These are phyloP conservation scores for Melanotaenia parkinsoni DNA, from an alignment of 2,797 vertebrate species.

Conservation along the genomic window DNA sequence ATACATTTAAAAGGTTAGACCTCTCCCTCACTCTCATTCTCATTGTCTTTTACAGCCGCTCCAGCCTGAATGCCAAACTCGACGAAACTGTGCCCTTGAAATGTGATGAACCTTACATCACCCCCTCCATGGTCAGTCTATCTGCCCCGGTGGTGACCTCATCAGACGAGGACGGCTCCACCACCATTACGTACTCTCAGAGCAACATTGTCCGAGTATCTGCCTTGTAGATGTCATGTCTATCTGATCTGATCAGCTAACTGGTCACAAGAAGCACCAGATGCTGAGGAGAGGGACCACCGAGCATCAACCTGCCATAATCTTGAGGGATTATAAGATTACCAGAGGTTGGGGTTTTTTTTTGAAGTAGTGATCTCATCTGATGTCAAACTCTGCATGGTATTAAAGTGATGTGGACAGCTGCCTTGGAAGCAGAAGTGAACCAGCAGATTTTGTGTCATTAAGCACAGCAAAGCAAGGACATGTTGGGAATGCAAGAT, in stretches of 20 bases:
- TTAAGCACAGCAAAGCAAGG: conserved; percentile 76
- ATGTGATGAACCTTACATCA: conserved; percentile 94
- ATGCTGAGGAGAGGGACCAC: conserved; percentile 76
- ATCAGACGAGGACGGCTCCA: conserved; percentile 88
- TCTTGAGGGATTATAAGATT: conserved; percentile 74
- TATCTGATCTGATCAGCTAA: conserved; percentile 68
- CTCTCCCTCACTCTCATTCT: conserved; percentile 45
- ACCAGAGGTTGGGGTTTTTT: conserved; percentile 54
- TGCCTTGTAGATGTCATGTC: conserved; percentile 90
- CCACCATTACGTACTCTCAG: conserved; percentile 90
- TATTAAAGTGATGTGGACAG: conserved; percentile 65
- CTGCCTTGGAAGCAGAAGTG: conserved; percentile 59
- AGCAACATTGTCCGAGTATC: conserved; percentile 99
- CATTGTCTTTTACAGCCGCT: conserved; percentile 84
- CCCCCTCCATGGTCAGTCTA: conserved; percentile 97
- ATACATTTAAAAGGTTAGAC: conserved; percentile 36
- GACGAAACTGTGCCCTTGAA: conserved; percentile 94
- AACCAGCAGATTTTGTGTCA: conserved; percentile 75
- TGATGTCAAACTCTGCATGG: conserved; percentile 82
- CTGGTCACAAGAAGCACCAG: conserved; percentile 68
- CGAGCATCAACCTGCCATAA: conserved; percentile 83
- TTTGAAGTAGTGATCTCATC: conserved; percentile 74
- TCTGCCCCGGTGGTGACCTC: conserved; percentile 91
- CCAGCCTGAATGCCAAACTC: conserved; percentile 98
- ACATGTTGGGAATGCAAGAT: conserved; percentile 56